These are phyloP conservation scores for Globodera rostochiensis DNA, from an alignment of 1,140 invertebrate genomes.

Conservation along the genomic window DNA sequence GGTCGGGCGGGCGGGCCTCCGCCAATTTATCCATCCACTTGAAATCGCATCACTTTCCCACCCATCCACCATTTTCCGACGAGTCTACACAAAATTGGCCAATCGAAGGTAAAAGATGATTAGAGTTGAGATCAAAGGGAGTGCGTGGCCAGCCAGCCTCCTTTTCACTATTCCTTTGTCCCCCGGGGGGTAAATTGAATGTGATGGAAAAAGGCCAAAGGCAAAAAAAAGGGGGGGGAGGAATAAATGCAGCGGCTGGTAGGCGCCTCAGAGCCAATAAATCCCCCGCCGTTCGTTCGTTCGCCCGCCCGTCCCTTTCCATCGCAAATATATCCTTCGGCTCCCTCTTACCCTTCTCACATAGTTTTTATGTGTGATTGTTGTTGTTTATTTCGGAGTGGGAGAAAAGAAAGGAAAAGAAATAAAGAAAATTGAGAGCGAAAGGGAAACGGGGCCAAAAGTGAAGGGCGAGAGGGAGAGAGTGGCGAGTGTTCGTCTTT, in stretches of 20 bases:
- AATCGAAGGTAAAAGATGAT: too few relatives aligned
- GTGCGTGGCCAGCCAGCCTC: too few relatives aligned
- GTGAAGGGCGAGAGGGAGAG: neutral
- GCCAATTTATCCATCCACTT: slow-evolving; percentile 16
- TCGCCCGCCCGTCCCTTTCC: neutral
- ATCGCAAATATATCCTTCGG: too few relatives aligned
- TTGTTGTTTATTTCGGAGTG: neutral
- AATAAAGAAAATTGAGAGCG: slow-evolving; percentile 2
- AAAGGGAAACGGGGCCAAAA: slow-evolving; percentile 7
- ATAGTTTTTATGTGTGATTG: slow-evolving; percentile 6
- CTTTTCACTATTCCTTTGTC: too few relatives aligned
- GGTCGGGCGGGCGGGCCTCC: neutral
- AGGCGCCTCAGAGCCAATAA: too few relatives aligned
- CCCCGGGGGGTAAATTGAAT: too few relatives aligned
- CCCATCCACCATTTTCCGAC: too few relatives aligned
- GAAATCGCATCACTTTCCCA: neutral
- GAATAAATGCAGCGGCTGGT: too few relatives aligned
- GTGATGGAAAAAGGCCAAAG: too few relatives aligned
- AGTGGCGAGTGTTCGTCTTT: neutral
- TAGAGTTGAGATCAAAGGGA: too few relatives aligned
- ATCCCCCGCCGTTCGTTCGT: neutral
- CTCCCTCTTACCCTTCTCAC: neutral
- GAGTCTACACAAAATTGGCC: too few relatives aligned
- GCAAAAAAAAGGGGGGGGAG: too few relatives aligned
- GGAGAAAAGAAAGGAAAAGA: neutral